A percentile compares a stretch with the other conserved stretches of the same genome.
These are phyloP conservation scores for Euglossa dilemma DNA, from an alignment of 1,140 invertebrate genomes.

Conservation along the genomic window DNA sequence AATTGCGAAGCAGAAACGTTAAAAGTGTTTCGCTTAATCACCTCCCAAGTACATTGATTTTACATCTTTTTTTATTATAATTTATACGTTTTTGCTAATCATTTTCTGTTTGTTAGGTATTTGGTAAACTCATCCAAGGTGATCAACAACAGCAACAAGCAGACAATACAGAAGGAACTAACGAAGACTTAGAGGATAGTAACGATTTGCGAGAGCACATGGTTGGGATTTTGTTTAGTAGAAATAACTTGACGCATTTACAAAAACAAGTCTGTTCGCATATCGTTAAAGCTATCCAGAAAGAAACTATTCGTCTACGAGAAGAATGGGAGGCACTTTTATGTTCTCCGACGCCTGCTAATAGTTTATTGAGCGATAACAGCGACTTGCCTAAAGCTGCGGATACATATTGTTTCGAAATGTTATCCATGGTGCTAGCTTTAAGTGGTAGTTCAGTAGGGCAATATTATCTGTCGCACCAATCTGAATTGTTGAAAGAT, in stretches of 20 bases:
- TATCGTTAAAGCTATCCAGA: conserved; percentile 95
- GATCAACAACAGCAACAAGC: conserved; percentile 77
- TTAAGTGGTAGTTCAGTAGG: conserved; percentile 96
- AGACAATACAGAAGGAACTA: conserved; percentile 78
- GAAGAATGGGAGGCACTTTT: conserved; percentile 93
- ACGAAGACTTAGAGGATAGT: conserved; percentile 86
- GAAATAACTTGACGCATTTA: conserved; percentile 95
- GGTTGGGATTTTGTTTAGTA: conserved; percentile 97
- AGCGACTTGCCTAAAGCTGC: conserved; percentile 83
- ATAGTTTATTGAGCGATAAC: conserved; percentile 77
- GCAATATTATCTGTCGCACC: conserved; percentile 93
- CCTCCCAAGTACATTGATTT: conserved; percentile 88
- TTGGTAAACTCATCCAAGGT: conserved; percentile 92
- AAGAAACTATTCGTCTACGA: conserved; percentile 91
- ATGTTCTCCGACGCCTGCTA: conserved; percentile 78
- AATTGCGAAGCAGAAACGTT: conserved; percentile 96
- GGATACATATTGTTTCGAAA: conserved; percentile 98
- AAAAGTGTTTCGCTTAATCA: conserved; percentile 96
- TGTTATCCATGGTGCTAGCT: conserved; percentile 96
- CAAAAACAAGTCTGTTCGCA: conserved; percentile 95
- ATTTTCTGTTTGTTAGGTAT: conserved; percentile 86
- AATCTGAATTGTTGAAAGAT: conserved; percentile 92
- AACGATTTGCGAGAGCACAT: conserved; percentile 97
- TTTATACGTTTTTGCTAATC: background rate
- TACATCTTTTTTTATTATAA: background rate